Evolutionary conservation across 2,113 vertebrate species (phyloP), one percentile per base, ranked within the genome.

Genomic region (Nothoprocta pentlandii): DNA sequence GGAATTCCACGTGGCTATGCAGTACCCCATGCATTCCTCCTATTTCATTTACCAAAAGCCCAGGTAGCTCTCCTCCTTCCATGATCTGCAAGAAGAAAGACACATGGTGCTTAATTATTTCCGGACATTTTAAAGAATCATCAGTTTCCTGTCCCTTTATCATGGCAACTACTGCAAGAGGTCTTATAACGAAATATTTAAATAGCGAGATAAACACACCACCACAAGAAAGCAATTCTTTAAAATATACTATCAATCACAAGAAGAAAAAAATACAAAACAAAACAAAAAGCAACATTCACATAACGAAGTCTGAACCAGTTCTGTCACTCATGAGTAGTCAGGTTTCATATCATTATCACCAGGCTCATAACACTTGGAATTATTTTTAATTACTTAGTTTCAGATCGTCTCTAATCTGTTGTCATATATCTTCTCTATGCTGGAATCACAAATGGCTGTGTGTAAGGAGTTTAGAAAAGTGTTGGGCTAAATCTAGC

Each of bases 21-120:
- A 96, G 86, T 54, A 98, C 85, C 4, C 96, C 95, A 23, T 2
- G 0, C 3, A 73, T 61, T 21, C 89, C 94, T 82, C 96, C 93
- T 0, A 97, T 61, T 58, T 84, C 91, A 56, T 84, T 80, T 14
- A 97, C 92, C 92, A 98, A 81, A 73, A 98, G 85, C 47, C 86
- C 96, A 32, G 97, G 98, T 15, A 95, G 76, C 9, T 93, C 80
- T 87, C 69, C 39, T 68, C 93, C 94, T 91, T 92, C 96, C 95
- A 92, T 97, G 71, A 47, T 70, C 95, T 97, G 78, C 16, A 53
- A 32, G 66, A 80, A 42, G 56, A 61, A 36, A 54, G 28, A 51
- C 30, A 76, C 10, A 23, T 25, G 34, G 19, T 15, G 17, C 23
- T 71, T 25, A 47, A 34, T 56, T 69, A 28, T 75, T 80, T 84